Evolutionary conservation across 2,797 vertebrate genomes (phyloP).

Genomic region (Lindbergichthys nudifrons): DNA sequence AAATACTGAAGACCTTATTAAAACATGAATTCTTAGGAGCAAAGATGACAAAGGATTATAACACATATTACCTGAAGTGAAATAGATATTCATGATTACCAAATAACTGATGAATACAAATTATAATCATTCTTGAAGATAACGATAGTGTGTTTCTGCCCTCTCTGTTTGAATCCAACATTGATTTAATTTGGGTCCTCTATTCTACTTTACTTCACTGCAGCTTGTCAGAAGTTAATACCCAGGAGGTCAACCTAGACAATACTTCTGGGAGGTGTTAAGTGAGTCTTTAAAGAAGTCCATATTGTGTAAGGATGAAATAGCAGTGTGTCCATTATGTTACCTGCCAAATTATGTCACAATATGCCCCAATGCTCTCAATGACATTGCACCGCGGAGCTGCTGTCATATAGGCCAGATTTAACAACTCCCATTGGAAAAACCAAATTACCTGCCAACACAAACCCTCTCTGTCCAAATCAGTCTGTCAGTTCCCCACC

Average conservation of each 20-base stretch:
- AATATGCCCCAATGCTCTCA: constrained; percentile 9
- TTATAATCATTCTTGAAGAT: too few species aligned
- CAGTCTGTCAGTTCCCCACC: constrained; percentile 15
- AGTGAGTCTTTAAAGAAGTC: background rate
- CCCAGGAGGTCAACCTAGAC: background rate
- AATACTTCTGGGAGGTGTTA: too few species aligned
- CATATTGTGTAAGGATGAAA: background rate
- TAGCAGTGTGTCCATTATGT: background rate
- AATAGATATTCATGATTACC: too few species aligned
- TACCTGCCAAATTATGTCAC: background rate
- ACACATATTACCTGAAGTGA: background rate
- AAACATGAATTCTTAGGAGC: background rate
- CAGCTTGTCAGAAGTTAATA: background rate
- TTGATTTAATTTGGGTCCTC: background rate
- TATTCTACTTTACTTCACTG: background rate
- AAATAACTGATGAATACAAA: background rate
- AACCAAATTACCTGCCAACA: constrained; percentile 21
- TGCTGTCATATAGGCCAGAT: constrained; percentile 4
- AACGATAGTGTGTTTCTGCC: background rate
- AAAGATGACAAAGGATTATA: constrained; percentile 1
- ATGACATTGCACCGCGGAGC: constrained; percentile 14
- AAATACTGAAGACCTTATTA: too few species aligned
- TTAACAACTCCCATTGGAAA: constrained; percentile 7
- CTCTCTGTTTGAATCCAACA: background rate
- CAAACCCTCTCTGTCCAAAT: constrained; percentile 17